Percentiles rank a stretch among this genome's conserved stretches.
Conservation (phyloP, 2,888 invertebrate species). For the Lumbricus terrestris region DNA sequence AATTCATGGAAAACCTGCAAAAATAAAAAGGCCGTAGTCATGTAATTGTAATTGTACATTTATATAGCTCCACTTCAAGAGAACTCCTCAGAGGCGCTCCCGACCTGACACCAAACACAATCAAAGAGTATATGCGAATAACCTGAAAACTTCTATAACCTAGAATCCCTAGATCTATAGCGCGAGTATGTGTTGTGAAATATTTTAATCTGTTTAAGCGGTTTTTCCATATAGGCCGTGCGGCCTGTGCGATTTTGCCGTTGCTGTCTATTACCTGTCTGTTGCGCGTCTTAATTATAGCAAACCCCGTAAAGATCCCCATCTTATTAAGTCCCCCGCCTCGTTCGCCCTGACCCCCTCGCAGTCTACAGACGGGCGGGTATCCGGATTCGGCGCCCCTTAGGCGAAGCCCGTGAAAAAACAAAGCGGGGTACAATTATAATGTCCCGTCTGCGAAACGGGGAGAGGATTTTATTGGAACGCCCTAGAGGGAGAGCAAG, state of each 20-base stretch:
- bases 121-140: no score
- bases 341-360: background rate
- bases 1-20: background rate
- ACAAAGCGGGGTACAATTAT: slow-evolving; percentile 3
- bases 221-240: no score
- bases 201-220: background rate
- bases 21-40: background rate
- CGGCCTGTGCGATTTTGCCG: background rate
- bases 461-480: background rate
- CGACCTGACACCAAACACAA: no score
- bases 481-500: background rate
- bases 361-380: background rate
- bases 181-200: no score
- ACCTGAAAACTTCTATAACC: no score
- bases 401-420: background rate
- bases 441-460: background rate
- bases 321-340: background rate
- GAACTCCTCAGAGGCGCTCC: no score
- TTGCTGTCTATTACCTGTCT: background rate
- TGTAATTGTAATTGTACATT: no score
- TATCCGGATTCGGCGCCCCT: background rate
- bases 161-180: no score
- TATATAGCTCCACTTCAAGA: no score
- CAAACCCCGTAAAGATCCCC: background rate
- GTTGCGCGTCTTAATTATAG: background rate